Percentiles rank a stretch among this genome's conserved stretches.
Conservation (phyloP, 2,113 vertebrate species). For the Mola mola region DNA sequence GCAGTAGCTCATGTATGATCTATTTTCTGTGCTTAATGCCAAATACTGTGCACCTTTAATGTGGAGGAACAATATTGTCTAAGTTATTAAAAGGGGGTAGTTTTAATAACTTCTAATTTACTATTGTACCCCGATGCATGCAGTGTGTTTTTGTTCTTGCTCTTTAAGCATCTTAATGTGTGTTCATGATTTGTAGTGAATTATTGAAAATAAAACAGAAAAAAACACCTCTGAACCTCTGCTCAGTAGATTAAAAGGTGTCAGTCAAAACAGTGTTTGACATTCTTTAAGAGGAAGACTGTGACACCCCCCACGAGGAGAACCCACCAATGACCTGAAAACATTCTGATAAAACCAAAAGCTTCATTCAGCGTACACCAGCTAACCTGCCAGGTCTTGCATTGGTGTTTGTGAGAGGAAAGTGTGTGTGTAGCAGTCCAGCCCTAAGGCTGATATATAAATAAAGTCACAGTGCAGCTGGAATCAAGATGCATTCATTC, state of each 20-base stretch:
- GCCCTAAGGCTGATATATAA: conserved; percentile 65
- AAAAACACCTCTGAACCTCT: conserved; percentile 25
- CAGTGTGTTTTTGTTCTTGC: conserved; percentile 71
- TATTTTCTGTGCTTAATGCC: conserved; percentile 79
- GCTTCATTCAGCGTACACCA: conserved; percentile 20
- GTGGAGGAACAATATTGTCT: conserved; percentile 70
- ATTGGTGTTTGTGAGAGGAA: conserved; percentile 38
- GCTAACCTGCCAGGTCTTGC: conserved; percentile 28
- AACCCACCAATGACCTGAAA: conserved; percentile 20
- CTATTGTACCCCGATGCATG: conserved; percentile 79
- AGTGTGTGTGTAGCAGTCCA: conserved; percentile 38
- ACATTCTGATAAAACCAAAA: conserved; percentile 24
- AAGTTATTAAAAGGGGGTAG: too few relatives aligned
- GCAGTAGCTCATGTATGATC: conserved; percentile 60
- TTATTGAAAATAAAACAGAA: conserved; percentile 74
- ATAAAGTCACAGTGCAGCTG: conserved; percentile 76
- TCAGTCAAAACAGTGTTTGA: conserved; percentile 21
- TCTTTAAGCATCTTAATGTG: conserved; percentile 72
- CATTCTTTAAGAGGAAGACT: conserved; percentile 5
- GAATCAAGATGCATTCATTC: conserved; percentile 66
- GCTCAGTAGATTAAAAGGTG: conserved; percentile 22
- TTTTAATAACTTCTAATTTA: conserved; percentile 72
- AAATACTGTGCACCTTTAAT: conserved; percentile 80
- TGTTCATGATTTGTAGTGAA: conserved; percentile 80
- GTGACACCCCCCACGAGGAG: neutral